Evolutionary conservation across 92 coral and sea anemone genomes (phyloP), one percentile per base, ranked within the genome.

Genomic region (Siderastrea siderea): DNA sequence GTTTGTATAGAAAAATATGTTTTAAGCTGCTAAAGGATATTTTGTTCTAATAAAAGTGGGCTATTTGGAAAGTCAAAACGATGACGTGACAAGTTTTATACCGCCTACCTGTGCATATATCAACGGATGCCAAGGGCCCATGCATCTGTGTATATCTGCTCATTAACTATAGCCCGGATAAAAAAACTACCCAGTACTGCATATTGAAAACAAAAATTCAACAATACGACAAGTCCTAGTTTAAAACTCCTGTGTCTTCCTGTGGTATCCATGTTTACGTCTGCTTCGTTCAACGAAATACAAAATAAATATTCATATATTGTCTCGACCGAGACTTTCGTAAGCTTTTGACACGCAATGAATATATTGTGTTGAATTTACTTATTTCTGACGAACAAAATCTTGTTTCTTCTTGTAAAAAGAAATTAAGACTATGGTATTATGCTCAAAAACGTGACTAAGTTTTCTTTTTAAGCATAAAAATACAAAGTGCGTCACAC

Each of bases 281-380:
- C 48, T 55, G 49, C 15, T 57, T 67, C 45, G 17, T 82, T 57
- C 68, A 58, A 12, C 86, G 12, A 54, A 70, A 82, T 14, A 6
- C 13, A 43, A 51, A 57, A 49, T 72, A 74, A 54, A 71, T 82
- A 82, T 70, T 82, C 77, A 82, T 81, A 68, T 71, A 58, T 59
- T 81, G 69, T 71, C 58, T 82, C 77, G 69, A 61, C 59, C 17
- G 44, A 19, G 75, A 64, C 51, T 58, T 81, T 53, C 38, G 58
- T 58, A 17, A 71, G 68, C 78, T 53, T 17, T n/a, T n/a, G 75
- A 49, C 78, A 82, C 86, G 86, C 78, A 82, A 82, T 5, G 16
- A 15, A 58, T 43, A 55, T 64, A 49, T 50, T 49, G 47, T 79
- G 70, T 60, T 47, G 38, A 50, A 44, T 26, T 48, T 44, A 54